Evolutionary conservation across 2,888 invertebrate genomes (phyloP).

Genomic region (Pyralis farinalis): DNA sequence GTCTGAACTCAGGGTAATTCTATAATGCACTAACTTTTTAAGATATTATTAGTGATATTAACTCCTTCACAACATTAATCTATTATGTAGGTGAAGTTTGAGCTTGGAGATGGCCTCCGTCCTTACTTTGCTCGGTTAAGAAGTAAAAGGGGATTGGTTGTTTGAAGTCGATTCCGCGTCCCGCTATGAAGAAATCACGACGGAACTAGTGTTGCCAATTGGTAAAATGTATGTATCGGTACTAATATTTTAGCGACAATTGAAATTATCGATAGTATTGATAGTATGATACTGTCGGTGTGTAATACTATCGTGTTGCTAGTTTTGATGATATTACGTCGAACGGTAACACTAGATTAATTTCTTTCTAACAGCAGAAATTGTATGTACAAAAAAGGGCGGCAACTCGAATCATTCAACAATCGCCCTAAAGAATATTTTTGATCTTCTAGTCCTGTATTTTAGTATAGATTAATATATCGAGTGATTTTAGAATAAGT

Average conservation of each 20-base stretch:
- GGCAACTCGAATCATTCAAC: too few species aligned
- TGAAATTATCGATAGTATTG: too few species aligned
- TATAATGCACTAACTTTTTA: conserved; percentile 20
- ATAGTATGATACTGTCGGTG: too few species aligned
- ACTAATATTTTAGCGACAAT: too few species aligned
- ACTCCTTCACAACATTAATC: conserved; percentile 11
- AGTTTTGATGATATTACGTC: too few species aligned
- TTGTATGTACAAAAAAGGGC: not conserved
- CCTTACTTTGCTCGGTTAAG: conserved; percentile 47
- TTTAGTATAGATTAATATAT: conserved; percentile 32
- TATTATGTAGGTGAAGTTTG: conserved; percentile 24
- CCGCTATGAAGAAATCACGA: too few species aligned
- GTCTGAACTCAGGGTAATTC: conserved; percentile 36
- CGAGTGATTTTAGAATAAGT: conserved; percentile 30
- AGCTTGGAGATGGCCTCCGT: conserved; percentile 57
- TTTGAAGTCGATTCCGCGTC: too few species aligned
- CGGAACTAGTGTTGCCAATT: too few species aligned
- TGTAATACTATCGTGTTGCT: too few species aligned
- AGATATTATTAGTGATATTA: conserved; percentile 10
- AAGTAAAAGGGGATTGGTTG: conserved; percentile 10
- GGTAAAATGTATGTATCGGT: too few species aligned
- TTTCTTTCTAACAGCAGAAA: conserved; percentile 3
- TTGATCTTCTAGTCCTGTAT: conserved; percentile 67
- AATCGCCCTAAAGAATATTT: conserved; percentile 24
- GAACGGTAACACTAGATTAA: too few species aligned